phyloP scores from a whole-genome alignment of 2,888 invertebrate species.

The Lasioglossum calceatum region DNA sequence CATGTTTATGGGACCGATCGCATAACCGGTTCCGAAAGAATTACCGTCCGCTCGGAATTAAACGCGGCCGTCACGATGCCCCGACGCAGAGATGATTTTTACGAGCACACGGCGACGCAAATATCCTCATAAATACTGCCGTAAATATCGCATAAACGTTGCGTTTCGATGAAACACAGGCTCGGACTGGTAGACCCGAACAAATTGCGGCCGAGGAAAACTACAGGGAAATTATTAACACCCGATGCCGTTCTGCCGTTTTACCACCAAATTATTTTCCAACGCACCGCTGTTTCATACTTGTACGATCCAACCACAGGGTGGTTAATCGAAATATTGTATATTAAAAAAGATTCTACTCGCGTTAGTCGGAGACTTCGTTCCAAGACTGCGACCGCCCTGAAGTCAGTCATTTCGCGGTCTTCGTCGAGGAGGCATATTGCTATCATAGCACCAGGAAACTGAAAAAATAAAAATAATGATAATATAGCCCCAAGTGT shows the following conservation, averaged over 20 bases:
- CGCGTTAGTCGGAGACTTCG: not conserved
- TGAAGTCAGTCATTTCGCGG: not conserved
- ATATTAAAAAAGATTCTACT: not conserved
- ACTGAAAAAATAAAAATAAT: too few relatives aligned
- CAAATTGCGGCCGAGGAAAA: conserved; percentile 3
- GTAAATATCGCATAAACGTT: conserved; percentile 32
- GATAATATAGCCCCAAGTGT: too few relatives aligned
- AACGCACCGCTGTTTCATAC: not conserved
- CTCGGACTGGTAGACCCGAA: not conserved
- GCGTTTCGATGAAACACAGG: conserved; percentile 36
- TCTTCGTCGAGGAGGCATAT: not conserved
- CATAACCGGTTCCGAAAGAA: conserved; percentile 62
- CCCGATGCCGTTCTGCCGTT: not conserved
- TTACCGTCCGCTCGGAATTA: conserved; percentile 62
- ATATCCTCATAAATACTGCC: conserved; percentile 53
- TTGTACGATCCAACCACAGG: not conserved
- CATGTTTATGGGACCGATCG: conserved; percentile 57
- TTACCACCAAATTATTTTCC: not conserved
- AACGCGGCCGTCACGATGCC: conserved; percentile 55
- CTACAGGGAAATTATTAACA: not conserved
- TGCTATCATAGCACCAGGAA: too few relatives aligned
- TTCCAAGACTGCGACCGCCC: not conserved
- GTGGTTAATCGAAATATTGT: not conserved
- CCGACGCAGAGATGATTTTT: conserved; percentile 62
- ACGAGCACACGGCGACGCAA: conserved; percentile 52